Percentiles rank a stretch among this genome's conserved stretches.
phyloP scores from a whole-genome alignment of 2,113 vertebrate species.

The Lepus americanus region DNA sequence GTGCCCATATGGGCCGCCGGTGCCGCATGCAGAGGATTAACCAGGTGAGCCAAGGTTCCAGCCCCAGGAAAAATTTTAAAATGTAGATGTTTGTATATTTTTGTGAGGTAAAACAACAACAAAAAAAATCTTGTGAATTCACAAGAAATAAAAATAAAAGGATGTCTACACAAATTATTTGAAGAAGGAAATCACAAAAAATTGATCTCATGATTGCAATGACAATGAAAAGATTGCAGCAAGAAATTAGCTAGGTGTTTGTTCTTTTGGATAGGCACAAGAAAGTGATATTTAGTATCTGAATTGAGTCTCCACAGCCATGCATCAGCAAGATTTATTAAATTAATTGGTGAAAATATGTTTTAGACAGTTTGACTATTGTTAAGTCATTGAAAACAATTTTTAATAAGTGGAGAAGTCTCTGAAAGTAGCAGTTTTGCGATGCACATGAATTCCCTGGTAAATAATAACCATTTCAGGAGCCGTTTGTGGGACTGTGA shows the following conservation, averaged over 20 bases:
- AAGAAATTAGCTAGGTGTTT: conserved; percentile 20
- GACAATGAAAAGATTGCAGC: neutral
- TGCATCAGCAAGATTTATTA: neutral
- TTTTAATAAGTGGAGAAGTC: neutral
- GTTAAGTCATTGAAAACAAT: neutral
- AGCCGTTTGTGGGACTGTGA: neutral
- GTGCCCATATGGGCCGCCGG: too few species aligned
- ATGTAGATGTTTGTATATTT: neutral
- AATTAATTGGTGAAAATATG: neutral
- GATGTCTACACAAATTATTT: neutral
- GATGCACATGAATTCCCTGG: neutral
- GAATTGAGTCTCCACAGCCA: neutral
- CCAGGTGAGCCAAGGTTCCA: too few species aligned
- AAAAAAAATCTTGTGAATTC: neutral
- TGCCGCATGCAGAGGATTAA: too few species aligned
- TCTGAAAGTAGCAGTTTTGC: neutral
- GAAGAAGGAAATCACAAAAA: neutral
- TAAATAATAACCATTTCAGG: neutral
- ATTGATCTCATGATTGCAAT: neutral
- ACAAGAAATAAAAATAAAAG: neutral
- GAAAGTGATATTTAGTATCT: neutral
- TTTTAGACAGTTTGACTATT: neutral
- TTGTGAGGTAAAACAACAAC: neutral
- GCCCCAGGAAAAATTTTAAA: too few species aligned
- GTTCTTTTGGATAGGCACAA: neutral